These are phyloP conservation scores for Hippasteria phrygiana DNA, from an alignment of 53 echinoderm and acorn worm species.

Conservation along the genomic window DNA sequence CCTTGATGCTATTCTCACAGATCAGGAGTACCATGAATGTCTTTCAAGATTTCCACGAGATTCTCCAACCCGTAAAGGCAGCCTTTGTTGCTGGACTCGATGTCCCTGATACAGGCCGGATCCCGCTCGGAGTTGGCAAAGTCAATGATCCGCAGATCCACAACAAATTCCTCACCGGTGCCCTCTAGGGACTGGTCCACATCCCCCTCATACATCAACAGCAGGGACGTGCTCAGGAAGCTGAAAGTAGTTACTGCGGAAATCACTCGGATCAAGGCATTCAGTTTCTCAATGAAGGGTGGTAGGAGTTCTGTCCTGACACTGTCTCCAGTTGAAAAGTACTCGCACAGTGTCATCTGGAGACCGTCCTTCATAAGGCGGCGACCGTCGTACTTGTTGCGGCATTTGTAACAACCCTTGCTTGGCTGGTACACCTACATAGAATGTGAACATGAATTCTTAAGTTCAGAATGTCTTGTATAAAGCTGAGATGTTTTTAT, in stretches of 20 bases:
- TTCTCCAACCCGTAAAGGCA: constrained; percentile 88
- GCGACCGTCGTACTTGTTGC: constrained; percentile 93
- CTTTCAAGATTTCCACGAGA: constrained; percentile 69
- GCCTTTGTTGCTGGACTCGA: constrained; percentile 48
- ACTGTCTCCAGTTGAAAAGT: constrained; percentile 61
- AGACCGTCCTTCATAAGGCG: constrained; percentile 80
- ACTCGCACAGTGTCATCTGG: constrained; percentile 70
- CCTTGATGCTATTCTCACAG: too few species aligned
- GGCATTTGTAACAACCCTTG: constrained; percentile 72
- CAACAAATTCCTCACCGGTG: not conserved
- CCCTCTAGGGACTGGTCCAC: not conserved
- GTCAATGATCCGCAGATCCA: constrained; percentile 86
- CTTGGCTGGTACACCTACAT: constrained; percentile 76
- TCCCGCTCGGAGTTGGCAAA: constrained; percentile 78
- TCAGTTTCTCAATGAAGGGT: constrained; percentile 67
- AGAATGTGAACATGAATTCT: not conserved
- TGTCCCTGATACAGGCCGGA: not conserved
- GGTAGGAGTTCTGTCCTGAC: constrained; percentile 74
- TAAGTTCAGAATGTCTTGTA: not conserved
- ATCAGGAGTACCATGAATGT: not conserved
- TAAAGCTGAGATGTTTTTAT: too few species aligned
- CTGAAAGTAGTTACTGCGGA: constrained; percentile 61
- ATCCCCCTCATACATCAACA: constrained; percentile 87
- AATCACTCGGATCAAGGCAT: constrained; percentile 60
- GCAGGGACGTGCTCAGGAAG: constrained; percentile 85